Evolutionary conservation across 2,888 invertebrate species (phyloP), one percentile per base, ranked within the genome.

Genomic region (Leptogaster cylindrica): DNA sequence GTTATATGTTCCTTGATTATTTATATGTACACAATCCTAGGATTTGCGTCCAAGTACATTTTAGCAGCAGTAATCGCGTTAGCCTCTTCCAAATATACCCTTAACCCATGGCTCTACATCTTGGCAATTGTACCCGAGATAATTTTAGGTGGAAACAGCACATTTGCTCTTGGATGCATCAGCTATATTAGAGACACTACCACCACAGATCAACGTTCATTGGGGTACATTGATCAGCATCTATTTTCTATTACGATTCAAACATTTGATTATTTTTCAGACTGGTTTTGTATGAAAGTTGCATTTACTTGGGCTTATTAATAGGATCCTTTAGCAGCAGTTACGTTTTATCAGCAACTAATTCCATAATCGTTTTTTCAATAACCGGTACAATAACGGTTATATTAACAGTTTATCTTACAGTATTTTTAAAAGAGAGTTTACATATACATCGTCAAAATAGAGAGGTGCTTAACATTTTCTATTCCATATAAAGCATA

Each of bases 121-220:
- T 44, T 87, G 2, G 81, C 84, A 0, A 79, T 83, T 0, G 76
- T 88, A 18, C 88, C 89, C 0, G 81, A 84, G 27, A 83, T 87
- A 0, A 64, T 89, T 2, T 81, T 83, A 67, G 89, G 89, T 3
- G 89, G 89, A 1, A 84, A 83, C 68, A 84, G 86, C 23, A 83
- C 87, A 7, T 78, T 87, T 65, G 83, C 89, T 61, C 86, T 88
- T 18, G 86, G 86, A 31, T 82, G 85, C 3, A 85, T 85, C 74
- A 88, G 88, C 74, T 89, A 89, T 74, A 80, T 90, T 71, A 86
- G 87, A 41, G 90, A 91, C 76, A 84, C 87, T 51, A 86, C 87
- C 1, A 80, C 84, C 8, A 82, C 83, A 27, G 80, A 83, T 12
- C 85, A 84, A 71, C 82, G 89, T 77, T 87, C 89, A 68, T 79